Conservation (phyloP, 2,888 invertebrate genomes). For the Alsophila aescularia region DNA sequence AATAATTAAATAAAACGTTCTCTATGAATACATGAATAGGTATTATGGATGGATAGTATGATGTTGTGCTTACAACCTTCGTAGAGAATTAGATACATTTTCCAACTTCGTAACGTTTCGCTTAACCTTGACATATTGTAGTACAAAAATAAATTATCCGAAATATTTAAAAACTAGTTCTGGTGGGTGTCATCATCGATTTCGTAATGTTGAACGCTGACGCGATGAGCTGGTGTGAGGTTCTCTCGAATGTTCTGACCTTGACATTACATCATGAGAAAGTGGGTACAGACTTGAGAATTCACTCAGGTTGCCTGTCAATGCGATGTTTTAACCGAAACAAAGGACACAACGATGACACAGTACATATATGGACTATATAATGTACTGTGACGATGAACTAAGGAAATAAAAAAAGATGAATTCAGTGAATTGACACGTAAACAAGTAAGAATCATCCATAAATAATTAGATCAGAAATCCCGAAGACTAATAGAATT, state of each 20-base stretch:
- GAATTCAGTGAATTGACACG: too few species aligned
- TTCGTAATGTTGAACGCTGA: slow-evolving; percentile 25
- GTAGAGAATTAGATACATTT: slow-evolving; percentile 10
- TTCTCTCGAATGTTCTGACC: slow-evolving; percentile 22
- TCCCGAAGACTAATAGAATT: too few species aligned
- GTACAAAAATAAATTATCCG: slow-evolving; percentile 10
- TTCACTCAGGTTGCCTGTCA: too few species aligned
- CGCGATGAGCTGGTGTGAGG: slow-evolving; percentile 5
- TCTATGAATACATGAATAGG: slow-evolving; percentile 12
- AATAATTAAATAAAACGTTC: not conserved
- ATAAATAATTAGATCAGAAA: too few species aligned
- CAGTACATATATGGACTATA: too few species aligned
- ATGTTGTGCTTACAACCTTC: slow-evolving; percentile 34
- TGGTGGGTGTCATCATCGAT: slow-evolving; percentile 32
- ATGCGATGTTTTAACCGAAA: too few species aligned
- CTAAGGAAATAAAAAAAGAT: too few species aligned
- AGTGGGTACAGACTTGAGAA: not conserved
- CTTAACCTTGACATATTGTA: slow-evolving; percentile 44
- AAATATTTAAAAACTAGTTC: slow-evolving; percentile 39
- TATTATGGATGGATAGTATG: not conserved
- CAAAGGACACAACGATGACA: too few species aligned
- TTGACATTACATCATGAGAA: not conserved
- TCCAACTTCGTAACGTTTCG: slow-evolving; percentile 28
- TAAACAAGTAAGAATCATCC: too few species aligned
- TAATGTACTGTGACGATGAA: too few species aligned